A percentile compares a stretch with the other conserved stretches of the same genome.
These are phyloP conservation scores for Zaprionus davidi DNA, from an alignment of 1,140 invertebrate species.

Conservation along the genomic window DNA sequence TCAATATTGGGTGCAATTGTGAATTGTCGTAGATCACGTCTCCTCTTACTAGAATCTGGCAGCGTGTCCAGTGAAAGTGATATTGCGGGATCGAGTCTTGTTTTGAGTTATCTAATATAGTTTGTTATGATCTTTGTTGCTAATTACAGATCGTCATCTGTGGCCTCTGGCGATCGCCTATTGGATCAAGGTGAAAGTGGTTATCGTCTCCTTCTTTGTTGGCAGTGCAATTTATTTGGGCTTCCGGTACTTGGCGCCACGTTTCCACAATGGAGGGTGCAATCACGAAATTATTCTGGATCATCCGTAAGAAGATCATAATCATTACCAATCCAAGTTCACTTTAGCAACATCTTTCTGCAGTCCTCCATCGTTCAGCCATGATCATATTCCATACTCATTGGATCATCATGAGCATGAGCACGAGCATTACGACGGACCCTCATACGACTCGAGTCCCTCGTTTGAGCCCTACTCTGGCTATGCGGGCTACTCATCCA, in stretches of 20 bases:
- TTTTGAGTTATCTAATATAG: conserved; percentile 51
- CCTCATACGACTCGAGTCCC: conserved; percentile 58
- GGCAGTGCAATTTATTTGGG: conserved; percentile 75
- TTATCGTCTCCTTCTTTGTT: conserved; percentile 79
- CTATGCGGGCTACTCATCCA: conserved; percentile 63
- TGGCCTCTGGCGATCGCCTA: conserved; percentile 79
- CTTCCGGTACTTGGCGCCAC: conserved; percentile 67
- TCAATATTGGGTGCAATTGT: conserved; percentile 58
- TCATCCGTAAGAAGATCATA: conserved; percentile 59
- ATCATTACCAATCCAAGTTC: neutral
- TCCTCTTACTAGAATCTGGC: conserved; percentile 33
- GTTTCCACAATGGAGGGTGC: conserved; percentile 37
- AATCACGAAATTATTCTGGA: conserved; percentile 71
- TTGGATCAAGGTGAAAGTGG: conserved; percentile 81
- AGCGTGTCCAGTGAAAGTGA: conserved; percentile 55
- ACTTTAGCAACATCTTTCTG: neutral
- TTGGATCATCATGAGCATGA: conserved; percentile 55
- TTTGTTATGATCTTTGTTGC: conserved; percentile 1
- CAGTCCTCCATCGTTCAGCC: conserved; percentile 61
- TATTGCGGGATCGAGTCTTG: neutral
- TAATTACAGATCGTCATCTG: conserved; percentile 58
- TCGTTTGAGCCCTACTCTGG: conserved; percentile 78
- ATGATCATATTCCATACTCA: conserved; percentile 80
- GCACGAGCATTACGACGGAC: conserved; percentile 56
- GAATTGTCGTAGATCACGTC: conserved; percentile 56